Evolutionary conservation across 2,797 vertebrate species (phyloP), one percentile per base, ranked within the genome.

Genomic region (Oryzias dopingdopingensis): DNA sequence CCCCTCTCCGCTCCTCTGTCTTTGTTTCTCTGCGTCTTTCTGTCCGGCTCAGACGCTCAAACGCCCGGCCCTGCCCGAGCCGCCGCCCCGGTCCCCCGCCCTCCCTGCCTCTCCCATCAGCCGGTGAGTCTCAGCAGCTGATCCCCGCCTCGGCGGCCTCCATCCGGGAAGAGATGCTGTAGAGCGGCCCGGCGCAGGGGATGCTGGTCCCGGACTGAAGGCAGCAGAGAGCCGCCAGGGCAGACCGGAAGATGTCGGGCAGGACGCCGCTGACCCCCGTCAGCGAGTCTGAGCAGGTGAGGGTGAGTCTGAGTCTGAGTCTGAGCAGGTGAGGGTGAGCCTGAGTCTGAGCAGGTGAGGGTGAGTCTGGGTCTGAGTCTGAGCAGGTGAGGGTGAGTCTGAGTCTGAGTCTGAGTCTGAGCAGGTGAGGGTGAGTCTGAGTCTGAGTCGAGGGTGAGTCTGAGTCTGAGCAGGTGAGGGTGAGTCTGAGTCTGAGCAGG

Each of bases 191-290:
- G 63, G 58, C 16, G 40, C 64, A 65, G 64, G 60, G 48, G 64
- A 74, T 68, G 73, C 46, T 17, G 15, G 5, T 60, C 2, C 61
- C 59, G 62, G 74, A 43, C 62, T 80, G 67, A 80, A 5, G 41
- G 4, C 12, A 49, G 54, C 50, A 42, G 45, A 56, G 2, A 64
- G 60, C 51, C 5, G 62, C 42, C 59, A 53, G 42, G 56, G 48
- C 50, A 17, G 49, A 51, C 37, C 3, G 56, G 56, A 91, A 91
- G 52, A 94, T 94, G 93, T 93, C 94, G 82, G 91, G 92, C 72
- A 90, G 93, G 85, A 94, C 89, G 88, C 93, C 93, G 80, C 91
- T 94, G 87, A 92, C 94, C 59, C 94, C 94, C 66, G 93, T 95
- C 62, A 95, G 92, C 82, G 93, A 95, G 86, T 42, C 72, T n/a